Evolutionary conservation across 1,140 invertebrate species (phyloP).

Genomic region (Drosophila biarmipes): DNA sequence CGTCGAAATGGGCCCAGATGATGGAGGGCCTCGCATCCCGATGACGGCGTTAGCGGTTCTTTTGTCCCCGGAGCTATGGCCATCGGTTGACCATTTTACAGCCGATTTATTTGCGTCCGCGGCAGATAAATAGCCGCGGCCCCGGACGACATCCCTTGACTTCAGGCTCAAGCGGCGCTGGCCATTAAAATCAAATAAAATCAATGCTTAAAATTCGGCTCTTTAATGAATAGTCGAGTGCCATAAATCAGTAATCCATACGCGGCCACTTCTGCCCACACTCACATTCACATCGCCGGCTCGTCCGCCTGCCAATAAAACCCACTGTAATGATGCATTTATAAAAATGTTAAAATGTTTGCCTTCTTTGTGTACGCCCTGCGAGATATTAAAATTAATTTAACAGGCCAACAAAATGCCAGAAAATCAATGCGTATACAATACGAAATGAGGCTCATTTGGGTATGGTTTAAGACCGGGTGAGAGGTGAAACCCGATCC

Average conservation of each 20-base stretch:
- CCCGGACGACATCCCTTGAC: not conserved
- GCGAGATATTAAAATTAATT: slow-evolving; percentile 72
- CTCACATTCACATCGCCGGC: slow-evolving; percentile 25
- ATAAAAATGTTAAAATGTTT: slow-evolving; percentile 74
- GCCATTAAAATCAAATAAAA: slow-evolving; percentile 81
- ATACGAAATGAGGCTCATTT: slow-evolving; percentile 14
- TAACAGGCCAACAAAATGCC: slow-evolving; percentile 31
- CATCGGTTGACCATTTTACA: slow-evolving; percentile 62
- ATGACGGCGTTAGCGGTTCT: slow-evolving; percentile 78
- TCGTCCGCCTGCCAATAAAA: slow-evolving; percentile 64
- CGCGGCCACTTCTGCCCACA: slow-evolving; percentile 40
- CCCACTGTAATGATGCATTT: slow-evolving; percentile 74
- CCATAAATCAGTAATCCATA: slow-evolving; percentile 80
- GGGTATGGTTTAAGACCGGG: no score
- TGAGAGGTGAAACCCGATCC: slow-evolving; percentile 28
- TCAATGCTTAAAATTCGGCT: slow-evolving; percentile 67
- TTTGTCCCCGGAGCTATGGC: slow-evolving; percentile 48
- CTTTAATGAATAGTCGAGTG: slow-evolving; percentile 71
- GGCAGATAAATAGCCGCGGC: slow-evolving; percentile 56
- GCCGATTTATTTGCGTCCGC: slow-evolving; percentile 70
- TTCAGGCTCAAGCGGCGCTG: slow-evolving; percentile 6
- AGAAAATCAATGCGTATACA: slow-evolving; percentile 37
- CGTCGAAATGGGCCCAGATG: slow-evolving; percentile 36
- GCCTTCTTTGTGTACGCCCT: slow-evolving; percentile 27
- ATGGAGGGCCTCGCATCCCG: slow-evolving; percentile 46